Percentiles rank a stretch among this genome's conserved stretches.
Evolutionary conservation across 2,888 invertebrate species (phyloP).

Genomic region (Neocrepidodera transversa): DNA sequence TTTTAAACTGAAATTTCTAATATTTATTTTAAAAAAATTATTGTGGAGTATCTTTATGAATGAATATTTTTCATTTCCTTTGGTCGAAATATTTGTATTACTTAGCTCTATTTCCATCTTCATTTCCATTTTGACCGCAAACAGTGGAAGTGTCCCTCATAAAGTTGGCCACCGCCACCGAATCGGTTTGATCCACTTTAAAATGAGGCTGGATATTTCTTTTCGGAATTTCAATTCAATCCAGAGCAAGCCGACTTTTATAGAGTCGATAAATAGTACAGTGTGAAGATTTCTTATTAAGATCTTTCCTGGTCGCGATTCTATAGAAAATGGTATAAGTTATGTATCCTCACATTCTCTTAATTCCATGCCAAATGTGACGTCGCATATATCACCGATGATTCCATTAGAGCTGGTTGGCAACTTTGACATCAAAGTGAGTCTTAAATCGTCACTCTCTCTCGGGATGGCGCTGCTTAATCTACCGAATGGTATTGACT

Average conservation of each 20-base stretch:
- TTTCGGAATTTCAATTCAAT: conserved; percentile 28
- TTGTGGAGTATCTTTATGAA: too few relatives aligned
- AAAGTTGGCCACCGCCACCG: conserved; percentile 6
- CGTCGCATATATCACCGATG: conserved; percentile 37
- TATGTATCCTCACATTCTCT: conserved; percentile 32
- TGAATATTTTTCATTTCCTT: too few relatives aligned
- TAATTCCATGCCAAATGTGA: conserved; percentile 40
- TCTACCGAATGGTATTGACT: too few relatives aligned
- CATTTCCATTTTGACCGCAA: conserved; percentile 11
- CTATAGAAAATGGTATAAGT: conserved; percentile 33
- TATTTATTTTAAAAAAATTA: too few relatives aligned
- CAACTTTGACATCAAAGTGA: conserved; percentile 46
- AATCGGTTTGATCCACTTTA: conserved; percentile 25
- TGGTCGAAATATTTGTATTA: too few relatives aligned
- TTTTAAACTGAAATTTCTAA: too few relatives aligned
- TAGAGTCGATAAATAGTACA: conserved; percentile 27
- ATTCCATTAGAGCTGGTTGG: conserved; percentile 39
- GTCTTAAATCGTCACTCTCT: conserved; percentile 49
- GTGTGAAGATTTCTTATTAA: conserved; percentile 28
- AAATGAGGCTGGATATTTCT: conserved; percentile 28
- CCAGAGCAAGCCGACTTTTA: conserved; percentile 26
- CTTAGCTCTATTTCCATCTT: not conserved
- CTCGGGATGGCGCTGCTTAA: too few relatives aligned
- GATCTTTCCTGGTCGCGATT: conserved; percentile 26
- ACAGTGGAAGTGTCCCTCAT: conserved; percentile 10